phyloP scores from a whole-genome alignment of 1,140 invertebrate genomes.

The Trypoxylus dichotomus region DNA sequence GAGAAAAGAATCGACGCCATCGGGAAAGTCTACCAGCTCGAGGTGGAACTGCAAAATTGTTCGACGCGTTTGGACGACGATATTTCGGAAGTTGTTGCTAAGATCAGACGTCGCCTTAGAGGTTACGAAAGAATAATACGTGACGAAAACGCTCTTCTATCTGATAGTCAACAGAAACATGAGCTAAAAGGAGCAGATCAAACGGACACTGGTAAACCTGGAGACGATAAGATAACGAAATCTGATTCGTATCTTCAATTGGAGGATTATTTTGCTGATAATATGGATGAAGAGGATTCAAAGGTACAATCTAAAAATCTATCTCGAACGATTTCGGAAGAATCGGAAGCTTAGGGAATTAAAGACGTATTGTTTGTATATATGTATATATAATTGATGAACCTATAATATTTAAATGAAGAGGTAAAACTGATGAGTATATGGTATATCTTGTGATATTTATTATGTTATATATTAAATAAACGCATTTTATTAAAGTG shows the following conservation, averaged over 20 bases:
- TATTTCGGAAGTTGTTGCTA: background rate
- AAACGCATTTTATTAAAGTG: too few relatives aligned
- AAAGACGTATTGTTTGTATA: too few relatives aligned
- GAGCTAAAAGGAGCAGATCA: background rate
- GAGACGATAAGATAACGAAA: background rate
- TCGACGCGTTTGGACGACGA: background rate
- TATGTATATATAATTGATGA: too few relatives aligned
- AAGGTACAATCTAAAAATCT: background rate
- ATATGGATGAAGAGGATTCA: background rate
- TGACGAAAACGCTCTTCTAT: background rate
- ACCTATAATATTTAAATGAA: too few relatives aligned
- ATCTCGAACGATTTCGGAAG: background rate
- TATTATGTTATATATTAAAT: too few relatives aligned
- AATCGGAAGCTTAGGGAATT: background rate
- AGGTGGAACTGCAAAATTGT: background rate
- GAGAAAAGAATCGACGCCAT: background rate
- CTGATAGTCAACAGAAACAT: background rate
- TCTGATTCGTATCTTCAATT: background rate
- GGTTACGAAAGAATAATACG: background rate
- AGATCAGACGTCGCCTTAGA: background rate
- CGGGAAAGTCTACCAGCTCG: background rate
- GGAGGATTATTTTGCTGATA: background rate
- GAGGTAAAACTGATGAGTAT: too few relatives aligned
- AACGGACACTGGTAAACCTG: background rate
- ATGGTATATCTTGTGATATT: too few relatives aligned